Base-by-base conservation (phyloP, 2,797 vertebrate genomes). In the Valencia hispanica region DNA sequence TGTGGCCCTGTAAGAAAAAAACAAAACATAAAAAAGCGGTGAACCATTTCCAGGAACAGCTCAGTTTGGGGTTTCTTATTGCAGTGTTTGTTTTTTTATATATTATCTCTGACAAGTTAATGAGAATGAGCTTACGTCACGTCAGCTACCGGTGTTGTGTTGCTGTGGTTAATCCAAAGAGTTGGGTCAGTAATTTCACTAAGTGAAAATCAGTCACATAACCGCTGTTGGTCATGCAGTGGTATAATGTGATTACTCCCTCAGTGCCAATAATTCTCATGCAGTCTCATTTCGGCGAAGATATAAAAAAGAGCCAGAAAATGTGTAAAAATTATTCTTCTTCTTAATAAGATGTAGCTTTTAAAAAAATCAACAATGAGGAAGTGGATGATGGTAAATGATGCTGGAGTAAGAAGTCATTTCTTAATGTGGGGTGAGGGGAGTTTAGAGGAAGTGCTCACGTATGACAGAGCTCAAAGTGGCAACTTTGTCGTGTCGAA, bases 401-500 rank as follows among this genome's bases (percentile, higher is more conserved):
- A 86, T 80, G 68, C 39, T 74, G 63, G 27, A 81, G 79, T 39
- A 68, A 79, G 74, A 69, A 55, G 43, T 81, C 48, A 81, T 95
- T 95, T 92, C 93, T 83, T 89, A 84, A 95, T 84, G 50, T 79
- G 74, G 84, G 86, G 69, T 78, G 22, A 85, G 43, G n/a, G n/a
- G 9, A 1, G 4, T 59, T 90, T 85, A 90, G 87, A 91, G 94
- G 95, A 96, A 96, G 94, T 93, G 75, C 45, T 53, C 69, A 81
- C n/a, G 55, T 39, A 65, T 69, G 74, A 74, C 82, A 78, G 79
- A 89, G 78, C 87, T 84, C 70, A 88, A 90, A 84, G 71, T 81
- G 79, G 88, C 68, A 90, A 90, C 79, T 90, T 75, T 84, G 30
- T 39, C 53, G 65, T 94, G 88, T 91, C 10, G 86, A 90, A 92